Base-by-base conservation (phyloP, 2,888 invertebrate genomes). In the Oscheius sp. region DNA sequence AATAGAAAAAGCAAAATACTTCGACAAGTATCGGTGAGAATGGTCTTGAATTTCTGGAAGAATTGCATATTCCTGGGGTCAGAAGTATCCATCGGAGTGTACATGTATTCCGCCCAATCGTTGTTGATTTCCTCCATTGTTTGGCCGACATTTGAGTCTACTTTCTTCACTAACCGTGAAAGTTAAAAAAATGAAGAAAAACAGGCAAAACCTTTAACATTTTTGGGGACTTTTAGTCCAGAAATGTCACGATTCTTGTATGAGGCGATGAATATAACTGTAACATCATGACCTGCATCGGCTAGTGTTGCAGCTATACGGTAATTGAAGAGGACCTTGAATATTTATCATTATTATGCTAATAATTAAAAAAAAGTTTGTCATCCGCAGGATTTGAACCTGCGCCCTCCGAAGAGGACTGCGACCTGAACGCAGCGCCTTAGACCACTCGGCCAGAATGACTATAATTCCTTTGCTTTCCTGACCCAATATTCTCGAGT, bases 341-440 rank as follows among this genome's bases (percentile, higher is more conserved):
- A 10, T 48, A n/a, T 20, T 5, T 46, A 12, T 17, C n/a, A 25
- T 20, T 53, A n/a, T 55, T 37, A 8, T 37, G 8, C 37, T n/a
- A n/a, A n/a, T n/a, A n/a, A n/a, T n/a, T n/a, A n/a, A n/a, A n/a
- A 5, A 8, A 25, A 52, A n/a, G 5, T 25, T 25, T 52, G n/a
- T 6, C 12, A 2, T 5, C 25, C 1, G n/a, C n/a, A n/a, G n/a
- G n/a, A n/a, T n/a, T n/a, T n/a, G n/a, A n/a, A n/a, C n/a, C n/a
- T n/a, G n/a, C n/a, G n/a, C n/a, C n/a, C n/a, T n/a, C n/a, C n/a
- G n/a, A n/a, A n/a, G n/a, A n/a, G 81, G 92, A 92, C 92, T 92
- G 90, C 91, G 90, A 91, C 91, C 91, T 90, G 91, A 91, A 90
- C 90, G 91, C 90, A 88, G 90, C 92, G 92, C 92, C 92, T 92